These are phyloP conservation scores for Meliscaeva auricollis DNA, from an alignment of 2,888 invertebrate genomes.

Conservation along the genomic window DNA sequence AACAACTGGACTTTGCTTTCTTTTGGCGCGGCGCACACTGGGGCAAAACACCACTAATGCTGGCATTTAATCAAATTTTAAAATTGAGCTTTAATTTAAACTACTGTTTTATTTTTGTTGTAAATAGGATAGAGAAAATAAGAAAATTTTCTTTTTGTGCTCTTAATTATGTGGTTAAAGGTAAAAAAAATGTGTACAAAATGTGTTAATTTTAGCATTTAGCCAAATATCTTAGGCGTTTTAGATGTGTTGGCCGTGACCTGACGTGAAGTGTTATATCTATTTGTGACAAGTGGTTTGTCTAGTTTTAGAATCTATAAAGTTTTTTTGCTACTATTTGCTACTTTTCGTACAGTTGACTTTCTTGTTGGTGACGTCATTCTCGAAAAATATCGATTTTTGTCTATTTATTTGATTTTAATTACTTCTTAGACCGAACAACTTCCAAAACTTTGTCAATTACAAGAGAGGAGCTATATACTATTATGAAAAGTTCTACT, in stretches of 20 bases:
- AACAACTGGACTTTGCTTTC: too few species aligned
- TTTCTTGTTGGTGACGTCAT: slow-evolving; percentile 25
- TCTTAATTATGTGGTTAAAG: too few species aligned
- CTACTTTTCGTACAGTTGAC: too few species aligned
- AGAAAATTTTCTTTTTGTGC: too few species aligned
- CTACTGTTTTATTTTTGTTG: too few species aligned
- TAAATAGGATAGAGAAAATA: too few species aligned
- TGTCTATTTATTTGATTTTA: not conserved
- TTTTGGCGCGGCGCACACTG: too few species aligned
- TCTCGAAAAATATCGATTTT: slow-evolving; percentile 11
- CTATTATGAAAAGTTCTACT: slow-evolving; percentile 1
- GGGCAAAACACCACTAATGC: too few species aligned
- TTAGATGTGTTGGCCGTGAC: slow-evolving; percentile 26
- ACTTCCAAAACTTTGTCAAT: not conserved
- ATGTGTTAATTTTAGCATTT: too few species aligned
- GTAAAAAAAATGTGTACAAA: too few species aligned
- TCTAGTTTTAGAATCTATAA: slow-evolving; percentile 16
- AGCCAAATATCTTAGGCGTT: slow-evolving; percentile 6
- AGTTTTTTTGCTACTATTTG: slow-evolving; percentile 1
- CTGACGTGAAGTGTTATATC: slow-evolving; percentile 28
- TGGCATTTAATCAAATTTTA: too few species aligned
- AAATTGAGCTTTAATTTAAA: too few species aligned
- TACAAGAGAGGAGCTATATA: slow-evolving; percentile 2
- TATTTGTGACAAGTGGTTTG: slow-evolving; percentile 16
- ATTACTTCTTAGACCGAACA: not conserved